phyloP scores from a whole-genome alignment of 2,113 vertebrate genomes.

The Cranoglanis bouderius region DNA sequence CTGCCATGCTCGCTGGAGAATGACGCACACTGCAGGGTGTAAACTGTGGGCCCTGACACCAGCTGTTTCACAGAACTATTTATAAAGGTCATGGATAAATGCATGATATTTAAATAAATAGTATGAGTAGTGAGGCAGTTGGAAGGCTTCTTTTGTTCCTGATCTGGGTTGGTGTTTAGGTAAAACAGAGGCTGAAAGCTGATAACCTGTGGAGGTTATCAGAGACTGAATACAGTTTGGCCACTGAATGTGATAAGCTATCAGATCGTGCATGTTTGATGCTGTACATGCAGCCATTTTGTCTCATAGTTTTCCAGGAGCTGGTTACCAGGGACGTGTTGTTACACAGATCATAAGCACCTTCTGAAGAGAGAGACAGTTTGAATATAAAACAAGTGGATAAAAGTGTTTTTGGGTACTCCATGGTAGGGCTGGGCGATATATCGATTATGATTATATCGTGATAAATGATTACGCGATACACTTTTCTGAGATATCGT shows the following conservation, averaged over 20 bases:
- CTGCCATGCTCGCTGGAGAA: slow-evolving; percentile 46
- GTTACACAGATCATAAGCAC: not conserved
- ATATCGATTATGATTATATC: too few relatives aligned
- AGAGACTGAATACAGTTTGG: not conserved
- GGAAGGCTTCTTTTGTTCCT: slow-evolving; percentile 43
- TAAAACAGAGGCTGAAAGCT: slow-evolving; percentile 28
- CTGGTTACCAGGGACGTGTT: not conserved
- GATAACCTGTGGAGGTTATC: not conserved
- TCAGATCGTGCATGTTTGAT: not conserved
- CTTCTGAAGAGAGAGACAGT: not conserved
- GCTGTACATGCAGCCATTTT: not conserved
- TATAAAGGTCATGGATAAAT: slow-evolving; percentile 59
- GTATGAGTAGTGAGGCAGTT: slow-evolving; percentile 40
- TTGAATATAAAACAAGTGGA: not conserved
- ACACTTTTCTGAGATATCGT: too few relatives aligned
- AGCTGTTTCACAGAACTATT: slow-evolving; percentile 57
- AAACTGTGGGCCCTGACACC: slow-evolving; percentile 44
- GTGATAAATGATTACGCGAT: too few relatives aligned
- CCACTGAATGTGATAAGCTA: not conserved
- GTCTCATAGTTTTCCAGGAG: not conserved
- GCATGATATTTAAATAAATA: slow-evolving; percentile 51
- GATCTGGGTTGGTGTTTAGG: slow-evolving; percentile 16
- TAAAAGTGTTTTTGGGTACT: not conserved
- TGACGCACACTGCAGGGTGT: slow-evolving; percentile 47
- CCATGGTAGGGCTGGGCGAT: too few relatives aligned